These are phyloP conservation scores for Amitus sp. DNA, from an alignment of 2,888 invertebrate species.

Conservation along the genomic window DNA sequence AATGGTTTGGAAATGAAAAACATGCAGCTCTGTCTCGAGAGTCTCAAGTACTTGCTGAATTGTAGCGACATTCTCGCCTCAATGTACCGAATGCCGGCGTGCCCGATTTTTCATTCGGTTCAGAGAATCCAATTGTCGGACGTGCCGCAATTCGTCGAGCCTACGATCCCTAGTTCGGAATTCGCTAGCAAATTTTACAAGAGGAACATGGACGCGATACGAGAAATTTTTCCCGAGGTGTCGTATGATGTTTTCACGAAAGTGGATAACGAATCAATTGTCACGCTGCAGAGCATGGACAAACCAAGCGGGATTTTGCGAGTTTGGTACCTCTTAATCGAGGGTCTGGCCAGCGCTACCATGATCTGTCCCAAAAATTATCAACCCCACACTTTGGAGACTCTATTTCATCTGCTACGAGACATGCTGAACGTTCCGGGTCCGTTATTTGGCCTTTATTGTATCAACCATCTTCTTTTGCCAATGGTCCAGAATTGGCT, in stretches of 20 bases:
- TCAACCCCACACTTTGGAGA: slow-evolving; percentile 89
- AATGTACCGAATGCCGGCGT: slow-evolving; percentile 95
- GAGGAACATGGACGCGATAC: slow-evolving; percentile 70
- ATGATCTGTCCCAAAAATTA: slow-evolving; percentile 81
- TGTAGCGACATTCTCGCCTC: slow-evolving; percentile 89
- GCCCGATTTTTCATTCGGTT: slow-evolving; percentile 91
- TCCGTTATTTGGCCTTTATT: slow-evolving; percentile 88
- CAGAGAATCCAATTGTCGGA: slow-evolving; percentile 83
- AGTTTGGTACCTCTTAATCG: slow-evolving; percentile 89
- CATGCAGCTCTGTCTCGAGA: slow-evolving; percentile 76
- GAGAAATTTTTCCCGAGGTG: slow-evolving; percentile 72
- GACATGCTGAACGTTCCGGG: slow-evolving; percentile 85
- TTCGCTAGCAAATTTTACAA: slow-evolving; percentile 71
- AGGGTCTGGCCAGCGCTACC: slow-evolving; percentile 84
- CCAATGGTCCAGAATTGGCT: slow-evolving; percentile 96
- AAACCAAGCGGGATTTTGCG: slow-evolving; percentile 81
- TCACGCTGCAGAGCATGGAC: slow-evolving; percentile 75
- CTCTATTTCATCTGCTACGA: slow-evolving; percentile 84
- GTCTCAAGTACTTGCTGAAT: slow-evolving; percentile 84
- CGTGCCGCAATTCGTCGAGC: slow-evolving; percentile 83
- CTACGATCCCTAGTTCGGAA: slow-evolving; percentile 79
- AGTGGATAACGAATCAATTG: slow-evolving; percentile 65
- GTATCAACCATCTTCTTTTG: slow-evolving; percentile 89
- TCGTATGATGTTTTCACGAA: slow-evolving; percentile 73
- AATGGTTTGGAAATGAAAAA: slow-evolving; percentile 48